phyloP scores from a whole-genome alignment of 2,797 vertebrate genomes.

The Poeciliopsis presidionis region DNA sequence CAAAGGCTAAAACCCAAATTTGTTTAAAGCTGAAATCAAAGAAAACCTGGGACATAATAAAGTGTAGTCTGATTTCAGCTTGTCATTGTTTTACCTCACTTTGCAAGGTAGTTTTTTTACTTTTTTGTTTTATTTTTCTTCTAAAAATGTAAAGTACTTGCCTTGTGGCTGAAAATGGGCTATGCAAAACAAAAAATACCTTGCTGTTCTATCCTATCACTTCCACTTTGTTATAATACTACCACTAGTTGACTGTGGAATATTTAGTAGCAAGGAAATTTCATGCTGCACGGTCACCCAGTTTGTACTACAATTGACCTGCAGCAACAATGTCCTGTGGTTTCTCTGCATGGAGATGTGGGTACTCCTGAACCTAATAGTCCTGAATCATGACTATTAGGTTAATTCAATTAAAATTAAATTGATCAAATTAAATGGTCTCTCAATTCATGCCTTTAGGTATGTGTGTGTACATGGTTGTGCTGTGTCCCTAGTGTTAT shows the following conservation, averaged over 20 bases:
- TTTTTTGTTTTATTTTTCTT: background rate
- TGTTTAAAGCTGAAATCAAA: conserved; percentile 1
- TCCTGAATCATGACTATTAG: background rate
- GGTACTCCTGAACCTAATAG: background rate
- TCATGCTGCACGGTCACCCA: background rate
- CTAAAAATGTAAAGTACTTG: background rate
- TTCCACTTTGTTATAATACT: background rate
- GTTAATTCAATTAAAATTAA: background rate
- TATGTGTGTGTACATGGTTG: background rate
- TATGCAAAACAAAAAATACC: background rate
- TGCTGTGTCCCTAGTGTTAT: background rate
- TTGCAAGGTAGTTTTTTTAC: background rate
- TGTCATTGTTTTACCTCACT: background rate
- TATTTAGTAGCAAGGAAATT: background rate
- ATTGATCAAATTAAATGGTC: too few species aligned
- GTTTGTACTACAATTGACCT: background rate
- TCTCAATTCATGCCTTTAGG: background rate
- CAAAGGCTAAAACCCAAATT: too few species aligned
- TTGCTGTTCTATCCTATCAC: background rate
- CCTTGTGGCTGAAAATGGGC: background rate
- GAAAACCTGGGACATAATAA: background rate
- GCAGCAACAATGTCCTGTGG: background rate
- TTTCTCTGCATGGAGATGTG: background rate
- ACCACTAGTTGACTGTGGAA: background rate
- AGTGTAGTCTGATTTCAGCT: background rate